These are phyloP conservation scores for Pseudomyrmex pallidus DNA, from an alignment of 1,140 invertebrate genomes.

Conservation along the genomic window DNA sequence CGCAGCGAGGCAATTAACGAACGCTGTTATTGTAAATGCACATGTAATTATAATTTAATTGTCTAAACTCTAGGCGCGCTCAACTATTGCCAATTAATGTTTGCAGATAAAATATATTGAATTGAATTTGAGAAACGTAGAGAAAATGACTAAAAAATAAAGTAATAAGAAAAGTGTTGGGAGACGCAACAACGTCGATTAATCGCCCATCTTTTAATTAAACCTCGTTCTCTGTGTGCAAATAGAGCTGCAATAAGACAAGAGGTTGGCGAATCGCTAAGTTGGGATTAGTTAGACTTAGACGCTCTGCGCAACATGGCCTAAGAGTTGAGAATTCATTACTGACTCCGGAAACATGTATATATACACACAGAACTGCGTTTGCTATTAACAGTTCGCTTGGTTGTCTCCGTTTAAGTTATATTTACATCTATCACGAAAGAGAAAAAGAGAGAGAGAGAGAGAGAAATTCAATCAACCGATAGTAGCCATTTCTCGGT, in stretches of 20 bases:
- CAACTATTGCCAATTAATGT: background rate
- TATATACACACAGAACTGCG: background rate
- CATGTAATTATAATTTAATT: background rate
- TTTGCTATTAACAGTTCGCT: slow-evolving; percentile 5
- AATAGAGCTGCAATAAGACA: slow-evolving; percentile 8
- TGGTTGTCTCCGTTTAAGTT: background rate
- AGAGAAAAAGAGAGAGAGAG: background rate
- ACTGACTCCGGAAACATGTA: slow-evolving; percentile 27
- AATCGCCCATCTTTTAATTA: slow-evolving; percentile 5
- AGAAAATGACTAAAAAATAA: too few relatives aligned
- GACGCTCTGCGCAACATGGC: slow-evolving; percentile 52
- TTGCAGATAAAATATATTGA: background rate
- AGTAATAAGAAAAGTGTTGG: background rate
- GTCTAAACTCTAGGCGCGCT: background rate
- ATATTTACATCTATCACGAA: slow-evolving; percentile 5
- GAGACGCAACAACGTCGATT: background rate
- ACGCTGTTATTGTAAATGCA: background rate
- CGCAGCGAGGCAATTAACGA: background rate
- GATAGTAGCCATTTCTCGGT: slow-evolving; percentile 20
- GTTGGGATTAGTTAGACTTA: slow-evolving; percentile 46
- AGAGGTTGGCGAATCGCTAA: slow-evolving; percentile 13
- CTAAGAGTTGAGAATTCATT: slow-evolving; percentile 61
- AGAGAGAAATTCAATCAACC: slow-evolving; percentile 34
- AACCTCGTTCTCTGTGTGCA: background rate
- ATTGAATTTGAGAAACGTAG: background rate